Evolutionary conservation across 2,113 vertebrate species (phyloP).

Genomic region (Hypocryptadius cinnamomeus): DNA sequence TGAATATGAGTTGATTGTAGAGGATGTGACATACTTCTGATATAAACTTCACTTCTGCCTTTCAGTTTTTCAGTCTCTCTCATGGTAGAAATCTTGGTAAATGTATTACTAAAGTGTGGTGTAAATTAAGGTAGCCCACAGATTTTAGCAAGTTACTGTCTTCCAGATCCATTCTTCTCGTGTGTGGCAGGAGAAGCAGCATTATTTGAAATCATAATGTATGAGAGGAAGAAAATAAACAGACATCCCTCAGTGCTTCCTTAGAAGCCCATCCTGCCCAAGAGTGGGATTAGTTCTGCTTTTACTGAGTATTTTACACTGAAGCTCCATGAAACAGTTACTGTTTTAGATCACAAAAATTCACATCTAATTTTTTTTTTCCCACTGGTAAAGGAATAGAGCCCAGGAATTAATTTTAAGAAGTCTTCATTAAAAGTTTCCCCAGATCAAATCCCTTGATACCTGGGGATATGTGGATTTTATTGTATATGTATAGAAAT

Average conservation of each 20-base stretch:
- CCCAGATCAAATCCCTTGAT: background rate
- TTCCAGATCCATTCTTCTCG: rapidly evolving
- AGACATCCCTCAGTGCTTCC: background rate
- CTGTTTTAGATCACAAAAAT: background rate
- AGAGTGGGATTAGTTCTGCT: background rate
- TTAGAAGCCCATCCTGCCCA: background rate
- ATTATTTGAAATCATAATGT: background rate
- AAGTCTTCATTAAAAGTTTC: background rate
- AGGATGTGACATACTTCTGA: background rate
- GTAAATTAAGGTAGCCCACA: background rate
- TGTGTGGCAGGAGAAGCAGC: background rate
- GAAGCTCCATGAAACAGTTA: background rate
- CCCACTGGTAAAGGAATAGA: background rate
- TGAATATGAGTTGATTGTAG: background rate
- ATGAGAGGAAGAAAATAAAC: background rate
- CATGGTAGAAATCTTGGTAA: background rate
- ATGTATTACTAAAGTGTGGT: background rate
- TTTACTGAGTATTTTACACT: background rate
- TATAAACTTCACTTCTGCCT: too few relatives aligned
- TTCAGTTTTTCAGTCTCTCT: background rate
- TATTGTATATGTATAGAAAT: background rate
- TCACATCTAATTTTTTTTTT: background rate
- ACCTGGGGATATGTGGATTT: background rate
- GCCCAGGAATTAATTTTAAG: background rate
- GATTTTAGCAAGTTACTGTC: background rate